Conservation (phyloP, 2,797 vertebrate genomes). For the Pseudocheirus occidentalis region DNA sequence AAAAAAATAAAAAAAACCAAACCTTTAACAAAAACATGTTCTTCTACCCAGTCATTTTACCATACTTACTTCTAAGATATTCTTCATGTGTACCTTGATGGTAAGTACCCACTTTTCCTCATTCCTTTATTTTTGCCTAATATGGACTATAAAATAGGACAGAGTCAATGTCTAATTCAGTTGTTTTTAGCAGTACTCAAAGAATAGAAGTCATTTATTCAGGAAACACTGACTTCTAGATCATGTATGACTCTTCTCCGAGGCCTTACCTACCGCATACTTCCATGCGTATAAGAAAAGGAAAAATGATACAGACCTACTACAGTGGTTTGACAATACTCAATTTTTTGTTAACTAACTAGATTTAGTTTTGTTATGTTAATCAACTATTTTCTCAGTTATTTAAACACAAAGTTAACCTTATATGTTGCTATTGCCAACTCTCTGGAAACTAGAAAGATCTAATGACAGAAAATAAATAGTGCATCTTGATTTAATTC, state of each 20-base stretch:
- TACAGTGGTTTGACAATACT: slow-evolving; percentile 51
- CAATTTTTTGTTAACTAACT: slow-evolving; percentile 61
- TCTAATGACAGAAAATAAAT: slow-evolving; percentile 3
- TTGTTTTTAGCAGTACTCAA: slow-evolving; percentile 36
- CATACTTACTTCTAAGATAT: slow-evolving; percentile 24
- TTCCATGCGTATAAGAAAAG: slow-evolving; percentile 46
- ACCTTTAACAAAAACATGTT: slow-evolving; percentile 5
- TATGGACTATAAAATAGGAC: slow-evolving; percentile 48
- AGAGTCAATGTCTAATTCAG: slow-evolving; percentile 50
- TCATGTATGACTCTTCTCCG: slow-evolving; percentile 62
- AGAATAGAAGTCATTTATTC: slow-evolving; percentile 65
- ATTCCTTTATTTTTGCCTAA: slow-evolving; percentile 53
- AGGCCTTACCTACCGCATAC: slow-evolving; percentile 49
- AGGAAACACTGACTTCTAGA: slow-evolving; percentile 60
- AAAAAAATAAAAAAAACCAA: background rate
- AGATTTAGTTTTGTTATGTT: background rate
- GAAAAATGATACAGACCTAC: slow-evolving; percentile 54
- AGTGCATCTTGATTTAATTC: background rate
- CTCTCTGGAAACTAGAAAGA: slow-evolving; percentile 12
- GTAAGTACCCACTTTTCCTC: slow-evolving; percentile 37
- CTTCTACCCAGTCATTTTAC: slow-evolving; percentile 26
- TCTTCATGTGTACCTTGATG: background rate
- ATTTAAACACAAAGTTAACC: background rate
- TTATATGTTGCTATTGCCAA: background rate
- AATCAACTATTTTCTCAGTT: background rate